A percentile compares a stretch with the other conserved stretches of the same genome.
Evolutionary conservation across 2,797 vertebrate genomes (phyloP).

Genomic region (Otus scops): DNA sequence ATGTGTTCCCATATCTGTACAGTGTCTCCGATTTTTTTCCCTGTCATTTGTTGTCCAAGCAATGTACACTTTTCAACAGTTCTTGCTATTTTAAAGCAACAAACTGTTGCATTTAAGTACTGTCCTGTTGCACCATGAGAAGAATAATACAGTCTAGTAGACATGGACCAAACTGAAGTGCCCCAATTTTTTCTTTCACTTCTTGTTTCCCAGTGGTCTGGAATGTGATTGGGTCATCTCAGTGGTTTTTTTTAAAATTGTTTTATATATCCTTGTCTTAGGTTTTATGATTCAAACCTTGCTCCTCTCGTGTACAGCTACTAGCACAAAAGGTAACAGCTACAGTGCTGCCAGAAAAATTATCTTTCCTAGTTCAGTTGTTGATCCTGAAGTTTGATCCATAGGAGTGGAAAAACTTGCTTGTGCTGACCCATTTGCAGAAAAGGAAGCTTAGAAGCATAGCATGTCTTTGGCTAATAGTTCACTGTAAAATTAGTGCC

Average conservation of each 20-base stretch:
- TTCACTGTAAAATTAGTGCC: not conserved
- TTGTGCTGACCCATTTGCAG: not conserved
- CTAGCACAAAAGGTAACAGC: not conserved
- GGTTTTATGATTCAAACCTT: not conserved
- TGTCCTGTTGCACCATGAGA: not conserved
- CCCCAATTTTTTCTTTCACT: not conserved
- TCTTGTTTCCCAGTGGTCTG: not conserved
- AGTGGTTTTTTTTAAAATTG: not conserved
- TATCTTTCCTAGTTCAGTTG: not conserved
- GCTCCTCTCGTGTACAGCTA: not conserved
- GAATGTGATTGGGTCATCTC: not conserved
- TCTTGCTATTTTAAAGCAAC: not conserved
- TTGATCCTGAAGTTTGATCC: not conserved
- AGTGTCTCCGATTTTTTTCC: accelerated
- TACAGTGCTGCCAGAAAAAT: not conserved
- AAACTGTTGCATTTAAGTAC: not conserved
- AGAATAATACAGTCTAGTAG: not conserved
- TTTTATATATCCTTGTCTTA: not conserved
- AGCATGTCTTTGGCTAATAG: not conserved
- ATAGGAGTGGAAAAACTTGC: not conserved
- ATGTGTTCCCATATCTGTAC: accelerated
- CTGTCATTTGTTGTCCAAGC: accelerated
- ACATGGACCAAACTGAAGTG: not conserved
- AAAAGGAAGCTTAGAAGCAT: not conserved
- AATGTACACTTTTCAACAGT: not conserved